These are phyloP conservation scores for Chrysina gloriosa DNA, from an alignment of 2,888 invertebrate genomes.

Conservation along the genomic window DNA sequence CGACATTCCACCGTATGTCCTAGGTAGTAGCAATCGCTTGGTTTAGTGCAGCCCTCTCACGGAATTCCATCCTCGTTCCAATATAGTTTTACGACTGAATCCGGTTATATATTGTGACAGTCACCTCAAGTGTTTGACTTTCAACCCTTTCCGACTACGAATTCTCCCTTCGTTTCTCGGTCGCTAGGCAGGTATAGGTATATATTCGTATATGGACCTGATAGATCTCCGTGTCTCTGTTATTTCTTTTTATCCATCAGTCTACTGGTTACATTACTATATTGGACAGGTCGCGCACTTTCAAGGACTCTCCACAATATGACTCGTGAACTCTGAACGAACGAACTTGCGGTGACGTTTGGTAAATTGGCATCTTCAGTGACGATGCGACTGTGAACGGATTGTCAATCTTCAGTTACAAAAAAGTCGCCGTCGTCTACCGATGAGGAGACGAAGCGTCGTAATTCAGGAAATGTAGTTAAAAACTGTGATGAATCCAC, in stretches of 20 bases:
- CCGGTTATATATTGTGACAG: slow-evolving; percentile 35
- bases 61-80: slow-evolving; percentile 46
- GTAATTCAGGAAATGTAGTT: slow-evolving; percentile 6
- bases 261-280: slow-evolving; percentile 31
- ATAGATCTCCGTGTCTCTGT: slow-evolving; percentile 10
- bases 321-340: slow-evolving; percentile 23
- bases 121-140: slow-evolving; percentile 38
- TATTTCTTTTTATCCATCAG: slow-evolving; percentile 25
- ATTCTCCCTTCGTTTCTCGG: not conserved
- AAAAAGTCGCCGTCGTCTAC: not conserved
- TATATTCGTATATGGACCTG: slow-evolving; percentile 18
- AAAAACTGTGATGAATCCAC: not conserved
- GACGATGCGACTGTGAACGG: slow-evolving; percentile 23
- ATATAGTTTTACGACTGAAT: slow-evolving; percentile 51
- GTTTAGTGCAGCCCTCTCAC: slow-evolving; percentile 34
- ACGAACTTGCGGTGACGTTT: slow-evolving; percentile 18
- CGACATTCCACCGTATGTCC: slow-evolving; percentile 41
- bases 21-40: slow-evolving; percentile 8
- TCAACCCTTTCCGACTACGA: slow-evolving; percentile 4
- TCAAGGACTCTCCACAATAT: slow-evolving; percentile 24
- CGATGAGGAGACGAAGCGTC: not conserved
- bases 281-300: slow-evolving; percentile 35
- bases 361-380: slow-evolving; percentile 34
- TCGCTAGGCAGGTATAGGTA: not conserved
- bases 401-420: slow-evolving; percentile 4